Evolutionary conservation across 2,113 vertebrate species (phyloP).

Genomic region (Dendropsophus ebraccatus): DNA sequence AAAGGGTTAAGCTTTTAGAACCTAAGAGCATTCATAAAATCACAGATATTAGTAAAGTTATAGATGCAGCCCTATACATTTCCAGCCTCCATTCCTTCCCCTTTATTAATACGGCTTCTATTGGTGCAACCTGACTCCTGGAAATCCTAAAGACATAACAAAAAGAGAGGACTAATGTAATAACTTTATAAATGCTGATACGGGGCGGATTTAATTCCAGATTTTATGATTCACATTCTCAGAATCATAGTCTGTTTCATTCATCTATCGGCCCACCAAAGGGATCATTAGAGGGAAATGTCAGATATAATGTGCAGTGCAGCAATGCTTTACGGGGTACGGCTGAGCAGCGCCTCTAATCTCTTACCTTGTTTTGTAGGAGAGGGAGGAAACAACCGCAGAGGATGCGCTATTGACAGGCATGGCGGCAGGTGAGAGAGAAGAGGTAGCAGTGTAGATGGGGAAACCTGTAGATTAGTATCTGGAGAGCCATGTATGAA

Average conservation of each 20-base stretch:
- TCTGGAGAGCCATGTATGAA: background rate
- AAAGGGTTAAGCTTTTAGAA: background rate
- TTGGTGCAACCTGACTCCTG: background rate
- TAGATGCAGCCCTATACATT: background rate
- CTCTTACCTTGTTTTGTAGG: slow-evolving; percentile 18
- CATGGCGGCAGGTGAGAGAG: background rate
- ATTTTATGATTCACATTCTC: slow-evolving; percentile 52
- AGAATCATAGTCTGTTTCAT: slow-evolving; percentile 54
- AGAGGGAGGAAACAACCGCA: background rate
- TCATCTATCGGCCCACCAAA: slow-evolving; percentile 49
- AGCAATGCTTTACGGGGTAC: slow-evolving; percentile 36
- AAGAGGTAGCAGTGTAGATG: too few species aligned
- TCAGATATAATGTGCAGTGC: slow-evolving; percentile 49
- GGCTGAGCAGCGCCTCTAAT: slow-evolving; percentile 37
- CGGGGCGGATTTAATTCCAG: slow-evolving; percentile 42
- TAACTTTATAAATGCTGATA: slow-evolving; percentile 25
- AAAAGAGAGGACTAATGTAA: slow-evolving; percentile 25
- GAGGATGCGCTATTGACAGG: background rate
- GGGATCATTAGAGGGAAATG: slow-evolving; percentile 52
- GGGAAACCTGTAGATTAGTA: background rate
- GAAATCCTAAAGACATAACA: slow-evolving; percentile 13
- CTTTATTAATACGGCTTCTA: background rate
- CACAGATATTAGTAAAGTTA: background rate
- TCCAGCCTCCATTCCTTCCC: background rate
- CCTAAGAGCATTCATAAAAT: too few species aligned